These are phyloP conservation scores for Rhagonycha fulva DNA, from an alignment of 2,888 invertebrate species.

Conservation along the genomic window DNA sequence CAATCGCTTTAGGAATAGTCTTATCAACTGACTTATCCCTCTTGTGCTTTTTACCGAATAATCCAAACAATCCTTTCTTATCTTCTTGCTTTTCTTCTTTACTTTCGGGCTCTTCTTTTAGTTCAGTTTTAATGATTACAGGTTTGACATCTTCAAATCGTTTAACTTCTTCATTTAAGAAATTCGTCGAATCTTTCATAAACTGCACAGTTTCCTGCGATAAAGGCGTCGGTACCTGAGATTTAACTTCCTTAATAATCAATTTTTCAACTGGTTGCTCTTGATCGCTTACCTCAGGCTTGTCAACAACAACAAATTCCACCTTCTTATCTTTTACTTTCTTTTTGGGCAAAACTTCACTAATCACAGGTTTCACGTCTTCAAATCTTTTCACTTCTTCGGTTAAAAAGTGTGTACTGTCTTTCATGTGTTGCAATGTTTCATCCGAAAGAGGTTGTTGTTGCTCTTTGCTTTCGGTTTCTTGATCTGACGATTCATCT, in stretches of 20 bases:
- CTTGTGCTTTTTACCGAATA: constrained; percentile 36
- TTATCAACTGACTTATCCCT: constrained; percentile 20
- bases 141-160: constrained; percentile 33
- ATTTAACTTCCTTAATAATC: constrained; percentile 5
- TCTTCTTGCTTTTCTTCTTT: constrained; percentile 17
- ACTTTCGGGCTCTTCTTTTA: not conserved
- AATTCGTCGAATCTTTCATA: constrained; percentile 19
- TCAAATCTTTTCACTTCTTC: constrained; percentile 17
- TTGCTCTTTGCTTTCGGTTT: not conserved
- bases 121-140: not conserved
- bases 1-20: not conserved
- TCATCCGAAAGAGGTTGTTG: constrained; percentile 7
- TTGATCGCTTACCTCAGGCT: not conserved
- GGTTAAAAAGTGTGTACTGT: constrained; percentile 9
- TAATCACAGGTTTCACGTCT: constrained; percentile 7
- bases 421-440: constrained; percentile 5
- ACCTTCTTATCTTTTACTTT: constrained; percentile 17
- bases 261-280: not conserved
- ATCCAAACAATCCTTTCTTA: constrained; percentile 35
- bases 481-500: constrained; percentile 13
- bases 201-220: constrained; percentile 9
- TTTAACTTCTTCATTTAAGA: constrained; percentile 31
- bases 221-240: constrained; percentile 7
- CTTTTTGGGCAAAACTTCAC: constrained; percentile 8
- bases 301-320: not conserved